These are phyloP conservation scores for Megastigmus dorsalis DNA, from an alignment of 2,888 invertebrate species.

Conservation along the genomic window DNA sequence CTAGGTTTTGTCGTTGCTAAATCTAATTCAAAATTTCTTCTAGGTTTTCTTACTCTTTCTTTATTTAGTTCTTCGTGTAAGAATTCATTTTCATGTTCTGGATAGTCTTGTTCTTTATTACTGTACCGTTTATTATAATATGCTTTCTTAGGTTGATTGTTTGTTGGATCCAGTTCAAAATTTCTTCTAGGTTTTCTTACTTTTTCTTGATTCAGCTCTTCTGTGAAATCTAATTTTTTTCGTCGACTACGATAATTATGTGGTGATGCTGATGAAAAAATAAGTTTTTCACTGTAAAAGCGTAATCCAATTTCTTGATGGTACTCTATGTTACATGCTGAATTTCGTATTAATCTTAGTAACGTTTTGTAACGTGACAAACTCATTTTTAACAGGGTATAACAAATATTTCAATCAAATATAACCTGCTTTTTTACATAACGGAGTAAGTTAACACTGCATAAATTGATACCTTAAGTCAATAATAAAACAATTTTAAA, in stretches of 20 bases:
- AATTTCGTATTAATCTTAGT: not conserved
- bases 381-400: conserved; percentile 18
- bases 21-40: too few species aligned
- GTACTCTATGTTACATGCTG: not conserved
- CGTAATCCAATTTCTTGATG: not conserved
- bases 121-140: too few species aligned
- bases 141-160: not conserved
- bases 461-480: too few species aligned
- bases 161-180: too few species aligned
- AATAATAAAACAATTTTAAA: too few species aligned
- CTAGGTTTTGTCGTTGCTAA: too few species aligned
- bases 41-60: not conserved
- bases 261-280: conserved; percentile 27
- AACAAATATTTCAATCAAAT: not conserved
- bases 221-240: not conserved
- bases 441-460: too few species aligned
- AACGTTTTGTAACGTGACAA: conserved; percentile 26
- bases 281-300: conserved; percentile 10
- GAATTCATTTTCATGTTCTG: too few species aligned
- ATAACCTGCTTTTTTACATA: too few species aligned
- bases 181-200: not conserved
- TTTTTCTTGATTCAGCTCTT: too few species aligned
- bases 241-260: not conserved
- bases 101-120: too few species aligned
- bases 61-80: too few species aligned